Conservation (phyloP, 2,888 invertebrate species). For the Adelphocoris suturalis region DNA sequence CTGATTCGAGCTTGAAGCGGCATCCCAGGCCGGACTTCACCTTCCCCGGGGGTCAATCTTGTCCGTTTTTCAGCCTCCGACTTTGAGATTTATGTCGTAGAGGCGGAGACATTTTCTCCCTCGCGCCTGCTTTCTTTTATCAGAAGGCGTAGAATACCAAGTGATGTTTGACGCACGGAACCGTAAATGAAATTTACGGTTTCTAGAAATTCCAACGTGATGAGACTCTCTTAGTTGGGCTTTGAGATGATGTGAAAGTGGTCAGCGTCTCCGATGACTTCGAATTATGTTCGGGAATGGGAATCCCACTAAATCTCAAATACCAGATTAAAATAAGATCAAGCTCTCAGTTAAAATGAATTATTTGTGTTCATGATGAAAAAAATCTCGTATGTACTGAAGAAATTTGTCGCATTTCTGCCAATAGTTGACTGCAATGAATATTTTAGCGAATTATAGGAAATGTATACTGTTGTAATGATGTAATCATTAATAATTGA, state of each 20-base stretch:
- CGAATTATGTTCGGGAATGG: not conserved
- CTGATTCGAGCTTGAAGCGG: not conserved
- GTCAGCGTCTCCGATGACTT: not conserved
- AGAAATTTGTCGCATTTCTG: too few relatives aligned
- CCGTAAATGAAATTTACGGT: constrained; percentile 56
- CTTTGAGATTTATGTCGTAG: constrained; percentile 41
- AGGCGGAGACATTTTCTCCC: constrained; percentile 54
- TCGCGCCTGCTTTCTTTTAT: constrained; percentile 45
- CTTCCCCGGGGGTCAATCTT: constrained; percentile 42
- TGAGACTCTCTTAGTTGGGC: constrained; percentile 27
- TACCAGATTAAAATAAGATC: too few relatives aligned
- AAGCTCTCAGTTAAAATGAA: too few relatives aligned
- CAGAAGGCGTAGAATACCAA: constrained; percentile 57
- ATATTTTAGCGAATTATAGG: too few relatives aligned
- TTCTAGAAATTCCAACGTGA: constrained; percentile 61
- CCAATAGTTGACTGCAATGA: too few relatives aligned
- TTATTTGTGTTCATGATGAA: too few relatives aligned
- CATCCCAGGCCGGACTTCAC: constrained; percentile 11
- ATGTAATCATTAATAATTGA: too few relatives aligned
- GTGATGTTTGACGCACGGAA: constrained; percentile 50
- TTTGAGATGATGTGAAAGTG: constrained; percentile 33
- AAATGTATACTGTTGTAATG: too few relatives aligned
- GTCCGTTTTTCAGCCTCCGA: constrained; percentile 46
- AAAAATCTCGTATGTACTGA: too few relatives aligned
- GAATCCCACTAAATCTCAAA: not conserved